Evolutionary conservation across 2,113 vertebrate species (phyloP), one percentile per base, ranked within the genome.

Genomic region (Excalfactoria chinensis): DNA sequence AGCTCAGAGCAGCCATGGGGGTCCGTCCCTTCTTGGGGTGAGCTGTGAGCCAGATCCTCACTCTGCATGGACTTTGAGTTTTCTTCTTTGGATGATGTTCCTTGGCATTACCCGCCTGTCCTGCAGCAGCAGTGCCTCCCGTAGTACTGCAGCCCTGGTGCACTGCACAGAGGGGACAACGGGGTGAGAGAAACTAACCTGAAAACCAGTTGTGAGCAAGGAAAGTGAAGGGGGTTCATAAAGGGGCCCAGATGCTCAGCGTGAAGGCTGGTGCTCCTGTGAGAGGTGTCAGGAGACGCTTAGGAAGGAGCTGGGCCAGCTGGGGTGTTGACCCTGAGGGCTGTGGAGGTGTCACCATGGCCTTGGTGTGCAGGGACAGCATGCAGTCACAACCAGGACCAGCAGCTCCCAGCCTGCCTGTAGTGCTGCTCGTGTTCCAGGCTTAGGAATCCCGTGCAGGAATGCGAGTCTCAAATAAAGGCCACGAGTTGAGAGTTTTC

Each of bases 1-100:
- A 49, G 48, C 48, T 49, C 48, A 13, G 22, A 13, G 48, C 23
- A 4, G 23, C 48, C 48, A 3, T 49, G 48, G 48, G 48, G 22
- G 22, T 25, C 48, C 7, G 6, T 23, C 48, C 48, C 48, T 49
- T 4, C 30, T 51, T 0, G 0, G 43, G 22, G 4, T 37, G 67
- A 66, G 19, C 1, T 0, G 72, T 25, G 56, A 68, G 46, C 60
- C 40, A 44, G 8, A 34, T 26, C 43, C 37, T 32, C 7, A 6
- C 3, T 35, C 58, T 14, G 1, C 0, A 0, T 66, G 86, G 43
- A 17, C 48, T 77, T 40, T 37, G 53, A 53, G 63, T 55, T 1
- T 48, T 40, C 32, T 82, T 30, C 22, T 16, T 55, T 72, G 53
- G 81, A 32, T 32, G 20, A 8, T 10, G 35, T 60, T 34, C 63